Conservation (phyloP, 2,888 invertebrate species). For the Eupithecia subumbrata region DNA sequence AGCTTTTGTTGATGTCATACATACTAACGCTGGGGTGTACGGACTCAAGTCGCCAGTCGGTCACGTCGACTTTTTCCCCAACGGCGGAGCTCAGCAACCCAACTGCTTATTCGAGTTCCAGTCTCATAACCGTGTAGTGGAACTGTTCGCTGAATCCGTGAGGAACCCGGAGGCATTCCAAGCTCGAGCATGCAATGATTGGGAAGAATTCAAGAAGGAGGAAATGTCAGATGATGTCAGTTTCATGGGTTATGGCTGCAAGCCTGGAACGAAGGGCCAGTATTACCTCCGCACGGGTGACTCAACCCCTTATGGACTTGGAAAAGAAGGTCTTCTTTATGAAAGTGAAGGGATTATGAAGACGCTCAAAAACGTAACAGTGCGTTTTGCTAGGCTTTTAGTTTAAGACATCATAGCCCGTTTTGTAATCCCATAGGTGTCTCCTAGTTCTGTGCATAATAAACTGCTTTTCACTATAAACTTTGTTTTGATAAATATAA, state of each 20-base stretch:
- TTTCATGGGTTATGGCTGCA: constrained; percentile 46
- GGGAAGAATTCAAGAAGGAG: constrained; percentile 30
- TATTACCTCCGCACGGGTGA: constrained; percentile 48
- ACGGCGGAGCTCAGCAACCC: constrained; percentile 69
- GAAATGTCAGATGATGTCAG: constrained; percentile 15
- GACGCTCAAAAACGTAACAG: constrained; percentile 18
- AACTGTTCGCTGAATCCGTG: constrained; percentile 40
- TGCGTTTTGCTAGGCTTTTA: constrained; percentile 13
- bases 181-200: constrained; percentile 25
- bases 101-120: constrained; percentile 68
- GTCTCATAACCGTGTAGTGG: constrained; percentile 70
- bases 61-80: constrained; percentile 72
- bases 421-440: not conserved
- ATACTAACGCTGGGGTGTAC: constrained; percentile 69
- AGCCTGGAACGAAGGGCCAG: constrained; percentile 34
- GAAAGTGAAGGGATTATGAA: constrained; percentile 27
- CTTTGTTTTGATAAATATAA: not conserved
- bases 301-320: constrained; percentile 40
- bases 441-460: not conserved
- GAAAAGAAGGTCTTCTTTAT: constrained; percentile 34
- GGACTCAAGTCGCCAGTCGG: constrained; percentile 65
- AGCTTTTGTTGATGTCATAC: constrained; percentile 68
- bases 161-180: constrained; percentile 29
- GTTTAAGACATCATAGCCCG: constrained; percentile 11
- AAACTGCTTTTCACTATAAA: not conserved